Percentiles rank a stretch among this genome's conserved stretches.
Evolutionary conservation across 1,140 invertebrate species (phyloP).

Genomic region (Temnothorax curvispinosus): DNA sequence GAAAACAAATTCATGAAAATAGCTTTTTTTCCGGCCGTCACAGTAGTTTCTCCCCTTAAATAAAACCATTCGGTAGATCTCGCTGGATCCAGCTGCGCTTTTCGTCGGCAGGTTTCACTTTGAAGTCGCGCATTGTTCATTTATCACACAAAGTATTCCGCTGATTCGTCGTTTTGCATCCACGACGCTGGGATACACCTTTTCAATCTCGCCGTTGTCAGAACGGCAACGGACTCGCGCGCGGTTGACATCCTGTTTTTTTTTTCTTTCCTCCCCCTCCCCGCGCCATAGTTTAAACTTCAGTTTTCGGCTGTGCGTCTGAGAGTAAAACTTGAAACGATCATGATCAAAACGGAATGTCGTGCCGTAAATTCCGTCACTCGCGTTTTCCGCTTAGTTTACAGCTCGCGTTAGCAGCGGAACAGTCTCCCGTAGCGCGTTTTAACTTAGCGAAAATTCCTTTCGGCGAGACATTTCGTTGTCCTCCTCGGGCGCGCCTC

Average conservation of each 20-base stretch:
- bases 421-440: neutral
- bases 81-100: neutral
- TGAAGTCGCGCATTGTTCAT: constrained; percentile 38
- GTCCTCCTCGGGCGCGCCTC: neutral
- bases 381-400: constrained; percentile 5
- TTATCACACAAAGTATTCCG: constrained; percentile 41
- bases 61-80: constrained; percentile 28
- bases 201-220: constrained; percentile 53
- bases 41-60: neutral
- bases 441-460: constrained; percentile 42
- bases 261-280: neutral
- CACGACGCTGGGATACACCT: neutral
- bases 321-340: constrained; percentile 39
- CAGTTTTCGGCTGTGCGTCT: constrained; percentile 5
- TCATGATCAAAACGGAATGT: neutral
- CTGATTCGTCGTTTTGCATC: constrained; percentile 28
- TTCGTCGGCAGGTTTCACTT: constrained; percentile 15
- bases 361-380: constrained; percentile 36
- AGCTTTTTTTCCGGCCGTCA: too few relatives aligned
- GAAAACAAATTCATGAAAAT: too few relatives aligned
- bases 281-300: constrained; percentile 18
- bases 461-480: constrained; percentile 38
- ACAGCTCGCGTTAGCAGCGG: constrained; percentile 16
- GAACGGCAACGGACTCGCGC: neutral
- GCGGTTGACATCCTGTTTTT: neutral